Base-by-base conservation (phyloP, 2,113 vertebrate species). In the Oryctolagus cuniculus region DNA sequence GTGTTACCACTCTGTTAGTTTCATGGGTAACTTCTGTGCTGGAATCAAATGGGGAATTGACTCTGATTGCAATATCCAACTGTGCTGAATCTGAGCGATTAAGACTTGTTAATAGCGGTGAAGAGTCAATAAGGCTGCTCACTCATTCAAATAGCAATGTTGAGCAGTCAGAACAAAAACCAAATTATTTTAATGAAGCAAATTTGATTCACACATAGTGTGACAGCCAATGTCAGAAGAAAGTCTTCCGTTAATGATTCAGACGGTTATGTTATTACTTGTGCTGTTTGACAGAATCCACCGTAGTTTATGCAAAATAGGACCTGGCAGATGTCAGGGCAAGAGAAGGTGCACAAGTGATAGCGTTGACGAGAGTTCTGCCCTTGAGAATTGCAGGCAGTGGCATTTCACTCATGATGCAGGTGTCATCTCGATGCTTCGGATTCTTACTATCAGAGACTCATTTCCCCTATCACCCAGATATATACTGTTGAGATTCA, bases 151-250 rank as follows among this genome's bases (percentile, higher is more conserved):
- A 84, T 85, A 72, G 90, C 93, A 88, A 58, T 0, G 4, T 73
- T 86, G 84, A 96, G 38, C 49, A 93, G 63, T 94, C 38, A 93
- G 96, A 97, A 94, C 69, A 97, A 90, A 96, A 95, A 11, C 11
- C 55, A 90, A 96, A 87, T 96, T 96, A 95, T 94, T 98, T 96
- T 82, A 93, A 91, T 89, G 95, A 78, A 92, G 75, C 70, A 96
- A 89, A 95, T 96, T 90, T 95, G 94, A 95, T 89, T 95, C 83
- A 94, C 66, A 95, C 49, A n/a, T 77, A 95, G 91, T 94, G 77
- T 96, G 94, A 97, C 91, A 96, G 85, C 74, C 29, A 31, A 95
- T 90, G 94, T 95, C 96, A 96, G 87, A 98, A 93, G 91, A 96
- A 89, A 96, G 85, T 80, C 64, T 95, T 91, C 66, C 38, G 27